These are phyloP conservation scores for Enteromius paludinosus DNA, from an alignment of 2,797 vertebrate species.

Conservation along the genomic window DNA sequence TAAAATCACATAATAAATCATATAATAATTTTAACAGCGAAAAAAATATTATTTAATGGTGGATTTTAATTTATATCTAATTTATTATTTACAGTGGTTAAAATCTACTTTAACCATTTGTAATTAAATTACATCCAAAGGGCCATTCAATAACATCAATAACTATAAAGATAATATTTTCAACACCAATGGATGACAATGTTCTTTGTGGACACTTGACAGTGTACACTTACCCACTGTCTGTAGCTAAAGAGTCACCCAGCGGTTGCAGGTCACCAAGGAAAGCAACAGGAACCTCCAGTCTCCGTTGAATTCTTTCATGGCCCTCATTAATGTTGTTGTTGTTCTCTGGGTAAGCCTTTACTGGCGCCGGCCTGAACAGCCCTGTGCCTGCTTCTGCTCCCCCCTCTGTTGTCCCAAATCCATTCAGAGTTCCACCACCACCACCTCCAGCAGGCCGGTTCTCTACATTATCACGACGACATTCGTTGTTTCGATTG, in stretches of 20 bases:
- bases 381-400: constrained; percentile 49
- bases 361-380: constrained; percentile 74
- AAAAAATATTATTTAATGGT: background rate
- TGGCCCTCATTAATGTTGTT: constrained; percentile 77
- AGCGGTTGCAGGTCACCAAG: constrained; percentile 81
- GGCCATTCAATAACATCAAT: background rate
- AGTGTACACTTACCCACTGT: constrained; percentile 85
- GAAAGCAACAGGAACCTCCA: constrained; percentile 78
- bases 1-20: background rate
- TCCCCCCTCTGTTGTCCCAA: constrained; percentile 63
- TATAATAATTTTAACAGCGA: background rate
- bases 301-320: constrained; percentile 78
- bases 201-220: background rate
- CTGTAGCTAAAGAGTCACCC: constrained; percentile 84
- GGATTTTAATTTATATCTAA: background rate
- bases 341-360: constrained; percentile 77
- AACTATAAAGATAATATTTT: background rate
- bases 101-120: background rate
- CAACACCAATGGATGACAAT: background rate
- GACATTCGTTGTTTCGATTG: constrained; percentile 76
- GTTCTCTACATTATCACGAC: constrained; percentile 70
- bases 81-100: background rate
- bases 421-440: constrained; percentile 81
- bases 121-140: background rate
- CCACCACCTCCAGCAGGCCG: constrained; percentile 64